Conservation (phyloP, 2,797 vertebrate genomes). For the Nyctalus aviator region DNA sequence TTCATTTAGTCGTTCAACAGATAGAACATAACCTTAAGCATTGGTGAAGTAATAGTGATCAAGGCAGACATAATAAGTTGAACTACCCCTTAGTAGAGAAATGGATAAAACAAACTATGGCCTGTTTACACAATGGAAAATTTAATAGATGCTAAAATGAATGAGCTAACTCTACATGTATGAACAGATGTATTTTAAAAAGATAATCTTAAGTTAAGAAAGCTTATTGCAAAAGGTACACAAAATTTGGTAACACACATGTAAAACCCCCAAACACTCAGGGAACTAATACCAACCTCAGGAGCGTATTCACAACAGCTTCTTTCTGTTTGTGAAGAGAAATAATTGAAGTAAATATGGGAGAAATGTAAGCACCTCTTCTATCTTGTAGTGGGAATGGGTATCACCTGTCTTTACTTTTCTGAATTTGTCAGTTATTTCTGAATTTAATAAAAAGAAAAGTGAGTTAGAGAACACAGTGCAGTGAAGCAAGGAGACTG, state of each 20-base stretch:
- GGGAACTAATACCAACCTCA: background rate
- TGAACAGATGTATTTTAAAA: background rate
- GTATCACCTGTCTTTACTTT: background rate
- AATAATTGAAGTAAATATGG: constrained; percentile 16
- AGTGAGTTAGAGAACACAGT: background rate
- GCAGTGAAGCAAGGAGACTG: background rate
- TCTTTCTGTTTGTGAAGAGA: constrained; percentile 2
- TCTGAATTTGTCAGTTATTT: constrained; percentile 45
- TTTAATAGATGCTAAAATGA: background rate
- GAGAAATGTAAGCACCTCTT: constrained; percentile 40
- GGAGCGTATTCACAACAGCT: background rate
- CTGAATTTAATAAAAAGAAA: constrained; percentile 9
- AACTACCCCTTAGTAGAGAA: background rate
- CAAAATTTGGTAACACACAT: background rate
- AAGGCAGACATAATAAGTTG: background rate
- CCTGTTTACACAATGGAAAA: background rate
- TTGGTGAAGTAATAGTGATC: background rate
- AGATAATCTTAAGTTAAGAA: background rate
- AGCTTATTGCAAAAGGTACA: background rate
- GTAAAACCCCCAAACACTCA: background rate
- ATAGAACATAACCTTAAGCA: background rate
- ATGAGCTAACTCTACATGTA: background rate
- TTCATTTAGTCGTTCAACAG: constrained; percentile 13
- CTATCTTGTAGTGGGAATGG: background rate
- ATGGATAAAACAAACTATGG: background rate